Base-by-base conservation (phyloP, 2,888 invertebrate species). In the Spodoptera exigua region DNA sequence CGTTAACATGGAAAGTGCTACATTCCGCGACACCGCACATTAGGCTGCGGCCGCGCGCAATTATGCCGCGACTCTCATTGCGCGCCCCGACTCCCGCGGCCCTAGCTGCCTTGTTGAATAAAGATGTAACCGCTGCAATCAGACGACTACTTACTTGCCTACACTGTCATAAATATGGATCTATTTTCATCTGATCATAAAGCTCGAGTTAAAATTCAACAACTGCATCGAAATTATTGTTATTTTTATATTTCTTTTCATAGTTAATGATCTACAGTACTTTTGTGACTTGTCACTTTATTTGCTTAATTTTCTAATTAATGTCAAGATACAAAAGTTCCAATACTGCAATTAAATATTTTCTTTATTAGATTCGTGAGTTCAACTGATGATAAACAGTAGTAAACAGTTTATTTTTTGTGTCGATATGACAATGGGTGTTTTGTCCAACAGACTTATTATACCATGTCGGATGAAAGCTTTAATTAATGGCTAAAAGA, bases 1-100 rank as follows among this genome's bases (percentile, higher is more conserved):
- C 89, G 91, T 90, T 91, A 90, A 89, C 89, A 85, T 82, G 85
- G 87, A 82, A 83, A 88, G 87, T 88, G 89, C 84, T 74, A 87
- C 89, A 89, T 89, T 89, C 87, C 87, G 70, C 83, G 81, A 80
- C 86, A 89, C 91, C 90, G 89, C 91, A 89, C 88, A 89, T 89
- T 87, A 89, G 80, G 79, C 82, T 84, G 87, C 76, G 84, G 85
- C 85, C 68, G 80, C 67, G 80, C 83, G 81, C 86, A 89, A 90
- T 90, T 89, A 90, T 87, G 80, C 70, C 70, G 76, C 78, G 74
- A 75, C 68, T 75, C 73, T 74, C 69, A 72, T 78, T 63, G 70
- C 62, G 70, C 68, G 61, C 74, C 77, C 49, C 45, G 54, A 59
- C 61, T 71, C 64, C 70, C 73, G 63, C 53, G 47, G 10, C 35